Conservation (phyloP, 2,888 invertebrate genomes). For the Ganaspis brasiliensis region DNA sequence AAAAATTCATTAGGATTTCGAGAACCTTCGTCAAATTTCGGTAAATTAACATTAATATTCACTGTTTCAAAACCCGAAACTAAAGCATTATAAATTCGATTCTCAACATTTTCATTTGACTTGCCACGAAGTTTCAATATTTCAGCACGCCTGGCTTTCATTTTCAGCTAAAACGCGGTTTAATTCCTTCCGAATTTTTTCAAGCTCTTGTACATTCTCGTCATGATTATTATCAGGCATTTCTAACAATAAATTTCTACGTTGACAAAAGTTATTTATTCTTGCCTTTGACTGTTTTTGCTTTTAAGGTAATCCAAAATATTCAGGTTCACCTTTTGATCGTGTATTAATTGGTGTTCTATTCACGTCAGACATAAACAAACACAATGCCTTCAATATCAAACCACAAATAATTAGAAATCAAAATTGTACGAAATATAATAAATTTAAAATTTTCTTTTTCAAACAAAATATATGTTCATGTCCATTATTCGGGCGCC, state of each 20-base stretch:
- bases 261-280: not conserved
- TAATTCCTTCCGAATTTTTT: not conserved
- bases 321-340: constrained; percentile 1
- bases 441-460: not conserved
- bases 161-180: not conserved
- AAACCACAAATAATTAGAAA: not conserved
- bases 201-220: too few species aligned
- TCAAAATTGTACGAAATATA: not conserved
- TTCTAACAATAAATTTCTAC: not conserved
- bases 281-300: not conserved
- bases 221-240: not conserved
- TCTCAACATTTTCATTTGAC: not conserved
- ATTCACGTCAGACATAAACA: not conserved
- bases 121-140: not conserved
- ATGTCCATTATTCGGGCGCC: too few species aligned
- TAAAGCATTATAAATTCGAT: not conserved
- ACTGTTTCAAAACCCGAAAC: constrained; percentile 1
- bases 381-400: not conserved
- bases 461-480: too few species aligned
- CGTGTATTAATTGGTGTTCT: not conserved
- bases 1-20: constrained; percentile 13
- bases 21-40: not conserved
- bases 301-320: not conserved
- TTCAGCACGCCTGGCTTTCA: not conserved
- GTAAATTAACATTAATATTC: not conserved